Conservation (phyloP, 2,797 vertebrate species). For the Cyclura pinguis region DNA sequence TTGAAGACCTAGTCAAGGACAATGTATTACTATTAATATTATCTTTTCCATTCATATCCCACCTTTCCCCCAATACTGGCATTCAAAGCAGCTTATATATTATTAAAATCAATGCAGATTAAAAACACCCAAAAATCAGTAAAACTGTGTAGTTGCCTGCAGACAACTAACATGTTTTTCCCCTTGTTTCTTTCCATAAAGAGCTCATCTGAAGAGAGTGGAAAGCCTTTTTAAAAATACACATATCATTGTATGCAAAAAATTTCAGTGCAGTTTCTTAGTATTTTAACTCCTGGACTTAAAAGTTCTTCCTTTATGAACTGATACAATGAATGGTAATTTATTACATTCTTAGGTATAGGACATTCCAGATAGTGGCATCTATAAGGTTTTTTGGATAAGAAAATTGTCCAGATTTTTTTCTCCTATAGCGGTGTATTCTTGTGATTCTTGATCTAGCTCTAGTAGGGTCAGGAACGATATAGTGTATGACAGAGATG, state of each 20-base stretch:
- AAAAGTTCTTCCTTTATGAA: not conserved
- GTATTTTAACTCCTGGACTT: not conserved
- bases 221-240: not conserved
- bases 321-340: not conserved
- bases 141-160: too few relatives aligned
- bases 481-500: not conserved
- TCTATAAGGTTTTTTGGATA: not conserved
- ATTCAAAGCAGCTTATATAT: too few relatives aligned
- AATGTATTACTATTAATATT: not conserved
- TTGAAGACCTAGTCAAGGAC: not conserved
- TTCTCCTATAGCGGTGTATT: not conserved
- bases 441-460: not conserved
- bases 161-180: not conserved
- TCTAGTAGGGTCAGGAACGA: not conserved
- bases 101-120: too few relatives aligned
- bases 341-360: not conserved
- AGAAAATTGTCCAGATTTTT: not conserved
- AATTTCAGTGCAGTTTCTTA: not conserved
- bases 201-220: not conserved
- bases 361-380: not conserved
- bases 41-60: too few relatives aligned
- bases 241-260: not conserved
- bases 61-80: too few relatives aligned
- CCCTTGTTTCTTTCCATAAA: not conserved
- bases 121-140: too few relatives aligned